These are phyloP conservation scores for Teleogryllus oceanicus DNA, from an alignment of 2,888 invertebrate genomes.

Conservation along the genomic window DNA sequence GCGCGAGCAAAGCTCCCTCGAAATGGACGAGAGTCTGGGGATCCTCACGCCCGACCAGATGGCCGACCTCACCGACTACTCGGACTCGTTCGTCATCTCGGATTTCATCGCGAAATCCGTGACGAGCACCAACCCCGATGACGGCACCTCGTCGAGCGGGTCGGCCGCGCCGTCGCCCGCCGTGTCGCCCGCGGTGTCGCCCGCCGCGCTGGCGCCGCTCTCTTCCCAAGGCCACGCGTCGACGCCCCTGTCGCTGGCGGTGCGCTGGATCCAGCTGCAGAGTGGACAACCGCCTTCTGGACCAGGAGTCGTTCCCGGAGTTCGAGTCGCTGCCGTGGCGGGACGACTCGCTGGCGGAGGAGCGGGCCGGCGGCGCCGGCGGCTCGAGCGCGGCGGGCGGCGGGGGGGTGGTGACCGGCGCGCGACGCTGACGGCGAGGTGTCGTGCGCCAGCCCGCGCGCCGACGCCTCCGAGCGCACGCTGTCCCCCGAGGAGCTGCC, in stretches of 20 bases:
- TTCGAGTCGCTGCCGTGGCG: slow-evolving; percentile 6
- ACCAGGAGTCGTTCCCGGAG: slow-evolving; percentile 21
- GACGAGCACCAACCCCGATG: too few relatives aligned
- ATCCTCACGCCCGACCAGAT: slow-evolving; percentile 87
- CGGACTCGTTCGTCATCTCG: slow-evolving; percentile 21
- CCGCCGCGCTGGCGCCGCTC: background rate
- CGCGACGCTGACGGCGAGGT: too few relatives aligned
- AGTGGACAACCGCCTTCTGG: background rate
- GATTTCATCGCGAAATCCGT: background rate
- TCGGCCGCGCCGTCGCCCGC: background rate
- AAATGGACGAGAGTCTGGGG: slow-evolving; percentile 76
- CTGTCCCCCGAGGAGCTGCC: slow-evolving; percentile 84
- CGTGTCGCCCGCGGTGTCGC: background rate
- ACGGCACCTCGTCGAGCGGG: slow-evolving; percentile 24
- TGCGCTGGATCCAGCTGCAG: slow-evolving; percentile 20
- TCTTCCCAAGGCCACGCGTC: background rate
- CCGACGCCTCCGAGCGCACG: slow-evolving; percentile 62
- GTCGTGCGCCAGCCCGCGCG: slow-evolving; percentile 26
- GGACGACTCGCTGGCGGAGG: slow-evolving; percentile 19
- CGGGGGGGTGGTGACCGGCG: background rate
- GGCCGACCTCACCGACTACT: slow-evolving; percentile 56
- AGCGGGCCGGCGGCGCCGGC: background rate
- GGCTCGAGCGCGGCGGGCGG: background rate
- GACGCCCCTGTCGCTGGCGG: slow-evolving; percentile 1
- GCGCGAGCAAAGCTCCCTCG: slow-evolving; percentile 76